A percentile compares a stretch with the other conserved stretches of the same genome.
Evolutionary conservation across 1,140 invertebrate genomes (phyloP).

Genomic region (Cherax destructor): DNA sequence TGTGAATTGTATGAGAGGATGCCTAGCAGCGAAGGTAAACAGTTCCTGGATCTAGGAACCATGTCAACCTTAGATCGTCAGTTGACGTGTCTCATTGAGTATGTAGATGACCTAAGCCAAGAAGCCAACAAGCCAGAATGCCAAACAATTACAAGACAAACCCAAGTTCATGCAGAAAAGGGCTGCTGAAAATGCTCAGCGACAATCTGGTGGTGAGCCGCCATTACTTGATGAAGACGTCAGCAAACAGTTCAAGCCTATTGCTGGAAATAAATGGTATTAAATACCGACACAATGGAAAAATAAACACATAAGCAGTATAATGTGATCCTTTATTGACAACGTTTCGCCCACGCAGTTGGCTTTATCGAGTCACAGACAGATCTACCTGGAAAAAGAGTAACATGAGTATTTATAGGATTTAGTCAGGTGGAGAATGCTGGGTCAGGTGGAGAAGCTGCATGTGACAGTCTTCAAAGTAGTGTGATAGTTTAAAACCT

Average conservation of each 20-base stretch:
- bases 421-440: too few relatives aligned
- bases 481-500: too few relatives aligned
- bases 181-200: constrained; percentile 91
- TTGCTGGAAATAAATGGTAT: too few relatives aligned
- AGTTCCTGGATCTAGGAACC: constrained; percentile 93
- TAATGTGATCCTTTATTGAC: too few relatives aligned
- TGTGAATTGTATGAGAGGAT: constrained; percentile 91
- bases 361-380: too few relatives aligned
- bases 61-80: constrained; percentile 95
- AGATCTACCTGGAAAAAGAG: too few relatives aligned
- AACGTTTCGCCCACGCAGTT: too few relatives aligned
- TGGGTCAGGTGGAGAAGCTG: too few relatives aligned
- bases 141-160: constrained; percentile 92
- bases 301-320: too few relatives aligned
- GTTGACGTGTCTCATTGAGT: constrained; percentile 93
- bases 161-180: constrained; percentile 90
- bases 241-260: constrained; percentile 94
- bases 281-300: too few relatives aligned
- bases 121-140: constrained; percentile 95
- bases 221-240: constrained; percentile 96
- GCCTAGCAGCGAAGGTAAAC: constrained; percentile 89
- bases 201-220: constrained; percentile 91
- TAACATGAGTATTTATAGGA: too few relatives aligned
- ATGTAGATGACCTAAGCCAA: constrained; percentile 97
- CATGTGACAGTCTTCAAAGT: too few relatives aligned